A percentile compares a stretch with the other conserved stretches of the same genome.
Evolutionary conservation across 2,888 invertebrate genomes (phyloP).

Genomic region (Ecliptopera silaceata): DNA sequence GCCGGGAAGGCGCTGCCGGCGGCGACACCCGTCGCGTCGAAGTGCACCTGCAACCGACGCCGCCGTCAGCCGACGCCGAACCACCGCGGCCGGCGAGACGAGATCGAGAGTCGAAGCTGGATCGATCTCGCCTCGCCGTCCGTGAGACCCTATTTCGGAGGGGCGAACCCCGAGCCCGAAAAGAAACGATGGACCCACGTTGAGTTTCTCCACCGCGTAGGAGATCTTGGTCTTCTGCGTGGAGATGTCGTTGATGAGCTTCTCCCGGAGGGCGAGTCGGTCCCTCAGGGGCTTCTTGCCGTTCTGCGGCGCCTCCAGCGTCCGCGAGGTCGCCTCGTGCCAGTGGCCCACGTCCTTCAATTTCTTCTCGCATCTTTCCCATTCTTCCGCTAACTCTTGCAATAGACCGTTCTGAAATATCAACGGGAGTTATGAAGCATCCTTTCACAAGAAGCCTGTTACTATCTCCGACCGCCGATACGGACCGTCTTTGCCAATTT

Average conservation of each 20-base stretch:
- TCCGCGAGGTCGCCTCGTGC: conserved; percentile 92
- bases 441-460: background rate
- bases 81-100: background rate
- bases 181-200: conserved; percentile 81
- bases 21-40: conserved; percentile 93
- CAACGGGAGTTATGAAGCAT: background rate
- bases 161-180: background rate
- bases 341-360: conserved; percentile 94
- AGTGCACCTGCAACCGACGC: conserved; percentile 87
- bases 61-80: background rate
- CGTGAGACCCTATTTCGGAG: background rate
- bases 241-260: conserved; percentile 92
- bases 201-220: conserved; percentile 94
- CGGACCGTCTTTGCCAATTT: conserved; percentile 92
- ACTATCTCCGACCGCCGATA: conserved; percentile 31
- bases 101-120: background rate
- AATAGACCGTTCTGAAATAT: conserved; percentile 90
- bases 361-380: conserved; percentile 98
- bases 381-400: conserved; percentile 96
- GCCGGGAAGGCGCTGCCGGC: conserved; percentile 87
- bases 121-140: background rate
- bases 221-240: conserved; percentile 95
- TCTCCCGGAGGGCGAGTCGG: conserved; percentile 92
- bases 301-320: conserved; percentile 90
- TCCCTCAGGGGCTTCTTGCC: conserved; percentile 94